Base-by-base conservation (phyloP, 1,140 invertebrate species). In the Babylonia areolata region DNA sequence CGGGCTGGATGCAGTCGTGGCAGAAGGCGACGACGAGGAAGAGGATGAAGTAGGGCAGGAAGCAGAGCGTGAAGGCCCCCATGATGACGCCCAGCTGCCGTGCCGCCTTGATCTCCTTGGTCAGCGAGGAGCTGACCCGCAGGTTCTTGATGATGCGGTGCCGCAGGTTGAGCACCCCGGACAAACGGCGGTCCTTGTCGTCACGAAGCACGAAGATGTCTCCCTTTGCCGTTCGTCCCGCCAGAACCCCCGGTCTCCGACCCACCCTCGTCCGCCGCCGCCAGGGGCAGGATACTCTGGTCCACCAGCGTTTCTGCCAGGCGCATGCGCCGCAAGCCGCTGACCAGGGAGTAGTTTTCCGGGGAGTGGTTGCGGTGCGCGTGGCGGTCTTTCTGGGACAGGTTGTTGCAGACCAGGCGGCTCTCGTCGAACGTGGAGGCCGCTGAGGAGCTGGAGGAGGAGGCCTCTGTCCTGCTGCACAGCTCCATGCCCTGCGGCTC, bases 31-130 rank as follows among this genome's bases (percentile, higher is more conserved):
- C 95, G 35, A 96, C 95, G 46, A 96, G 93, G 90, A 96, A 96
- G 3, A 96, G 93, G 79, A 96, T 95, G 88, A 96, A 96, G 91
- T 96, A 96, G 12, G 96, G 96, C 23, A 96, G 91, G 95, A 96
- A 96, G 90, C 96, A 96, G 9, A 96, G 90, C 6, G 96, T 95
- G 91, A 96, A 96, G 0, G 96, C 96, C 12, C 96, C 96, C 92
- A 96, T 95, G 85, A 96, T 96, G 17, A 96, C 96, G 1, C 96
- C 96, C 28, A 96, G 93, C 89, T 96, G 96, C 73, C 95, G 93
- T 1, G 96, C 96, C 12, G 96, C 96, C 92, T 96, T 95, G 88
- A 96, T 96, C 87, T 96, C 96, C 86, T 96, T 96, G 37, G 93
- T 93, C 33, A 96, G 90, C 75, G 92, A 91, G 23, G 93, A 90